These are phyloP conservation scores for Nannoperca obscura DNA, from an alignment of 2,797 vertebrate species.

Conservation along the genomic window DNA sequence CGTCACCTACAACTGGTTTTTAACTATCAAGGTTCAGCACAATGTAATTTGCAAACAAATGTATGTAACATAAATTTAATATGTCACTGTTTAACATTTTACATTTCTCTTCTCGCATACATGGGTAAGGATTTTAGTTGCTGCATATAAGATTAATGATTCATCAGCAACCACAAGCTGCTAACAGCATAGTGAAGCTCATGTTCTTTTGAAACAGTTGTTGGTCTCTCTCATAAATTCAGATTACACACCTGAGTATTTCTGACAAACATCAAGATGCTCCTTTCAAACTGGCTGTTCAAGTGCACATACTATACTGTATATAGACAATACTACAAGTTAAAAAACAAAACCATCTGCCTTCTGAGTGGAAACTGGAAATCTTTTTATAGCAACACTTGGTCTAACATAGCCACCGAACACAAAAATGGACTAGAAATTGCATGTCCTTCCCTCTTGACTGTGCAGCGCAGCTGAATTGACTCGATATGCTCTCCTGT, in stretches of 20 bases:
- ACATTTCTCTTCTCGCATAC: constrained; percentile 7
- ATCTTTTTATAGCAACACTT: constrained; percentile 65
- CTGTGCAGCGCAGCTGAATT: constrained; percentile 68
- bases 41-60: constrained; percentile 19
- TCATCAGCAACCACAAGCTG: constrained; percentile 13
- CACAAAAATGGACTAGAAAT: constrained; percentile 44
- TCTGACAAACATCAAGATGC: constrained; percentile 36
- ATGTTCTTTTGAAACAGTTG: constrained; percentile 1
- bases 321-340: constrained; percentile 40
- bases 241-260: constrained; percentile 27
- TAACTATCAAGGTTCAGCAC: constrained; percentile 13
- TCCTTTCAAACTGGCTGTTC: constrained; percentile 11
- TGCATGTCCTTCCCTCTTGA: constrained; percentile 66
- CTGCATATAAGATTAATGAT: constrained; percentile 24
- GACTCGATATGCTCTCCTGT: constrained; percentile 75
- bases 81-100: constrained; percentile 21
- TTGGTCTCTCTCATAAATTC: constrained; percentile 20
- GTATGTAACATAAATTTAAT: constrained; percentile 31
- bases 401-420: constrained; percentile 50
- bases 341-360: constrained; percentile 51
- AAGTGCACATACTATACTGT: constrained; percentile 6
- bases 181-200: background rate
- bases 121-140: constrained; percentile 5
- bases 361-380: constrained; percentile 44
- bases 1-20: constrained; percentile 2